phyloP scores from a whole-genome alignment of 1,140 invertebrate species.

The Trichonephila inaurata region DNA sequence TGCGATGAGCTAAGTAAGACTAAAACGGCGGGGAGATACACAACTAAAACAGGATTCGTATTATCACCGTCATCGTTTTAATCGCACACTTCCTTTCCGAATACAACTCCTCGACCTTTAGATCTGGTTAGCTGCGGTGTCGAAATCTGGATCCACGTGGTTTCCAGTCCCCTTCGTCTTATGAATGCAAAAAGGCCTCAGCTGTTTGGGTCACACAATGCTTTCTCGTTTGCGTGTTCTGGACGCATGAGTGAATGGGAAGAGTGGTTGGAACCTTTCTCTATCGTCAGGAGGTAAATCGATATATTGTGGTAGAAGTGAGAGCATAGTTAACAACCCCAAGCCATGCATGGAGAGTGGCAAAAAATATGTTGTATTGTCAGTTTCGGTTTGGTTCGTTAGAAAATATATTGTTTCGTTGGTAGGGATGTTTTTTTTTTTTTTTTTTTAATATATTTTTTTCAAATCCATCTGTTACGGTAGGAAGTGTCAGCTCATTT shows the following conservation, averaged over 20 bases:
- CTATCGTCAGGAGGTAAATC: too few species aligned
- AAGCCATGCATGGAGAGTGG: too few species aligned
- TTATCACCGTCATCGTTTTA: conserved; percentile 22
- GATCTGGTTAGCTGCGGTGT: not conserved
- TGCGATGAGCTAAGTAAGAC: not conserved
- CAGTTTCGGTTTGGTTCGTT: too few species aligned
- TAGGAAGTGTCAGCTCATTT: too few species aligned
- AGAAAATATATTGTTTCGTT: too few species aligned
- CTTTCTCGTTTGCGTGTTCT: not conserved
- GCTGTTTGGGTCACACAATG: conserved; percentile 14
- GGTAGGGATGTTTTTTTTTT: too few species aligned
- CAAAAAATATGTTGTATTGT: too few species aligned
- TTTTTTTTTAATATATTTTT: too few species aligned
- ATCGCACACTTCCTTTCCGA: conserved; percentile 4
- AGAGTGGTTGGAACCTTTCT: not conserved
- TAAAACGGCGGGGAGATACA: not conserved
- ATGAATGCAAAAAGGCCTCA: not conserved
- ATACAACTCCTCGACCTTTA: not conserved
- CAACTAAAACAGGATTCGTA: not conserved
- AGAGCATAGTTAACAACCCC: too few species aligned
- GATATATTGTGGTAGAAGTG: too few species aligned
- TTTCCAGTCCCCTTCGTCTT: not conserved
- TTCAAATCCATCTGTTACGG: too few species aligned
- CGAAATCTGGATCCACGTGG: not conserved
- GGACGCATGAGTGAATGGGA: not conserved